Evolutionary conservation across 2,113 vertebrate genomes (phyloP).

Genomic region (Desmodus rotundus): DNA sequence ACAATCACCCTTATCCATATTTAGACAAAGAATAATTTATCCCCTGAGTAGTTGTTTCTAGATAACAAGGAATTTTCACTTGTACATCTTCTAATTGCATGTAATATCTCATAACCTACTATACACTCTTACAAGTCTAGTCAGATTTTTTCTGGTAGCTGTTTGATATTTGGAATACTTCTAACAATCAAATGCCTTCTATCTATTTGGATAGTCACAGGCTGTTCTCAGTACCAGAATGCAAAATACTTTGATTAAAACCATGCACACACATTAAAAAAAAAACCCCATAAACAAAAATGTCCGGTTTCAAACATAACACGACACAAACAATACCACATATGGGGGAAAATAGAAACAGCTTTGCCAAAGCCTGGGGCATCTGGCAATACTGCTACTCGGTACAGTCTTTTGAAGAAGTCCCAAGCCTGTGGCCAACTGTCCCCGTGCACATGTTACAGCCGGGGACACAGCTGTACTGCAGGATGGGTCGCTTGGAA

Average conservation of each 20-base stretch:
- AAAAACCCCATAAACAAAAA: not conserved
- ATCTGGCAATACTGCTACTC: not conserved
- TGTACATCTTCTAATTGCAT: not conserved
- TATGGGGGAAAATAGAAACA: conserved; percentile 29
- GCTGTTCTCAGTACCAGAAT: not conserved
- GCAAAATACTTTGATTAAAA: conserved; percentile 23
- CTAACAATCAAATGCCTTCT: not conserved
- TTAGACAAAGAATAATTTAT: not conserved
- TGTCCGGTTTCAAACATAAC: conserved; percentile 29
- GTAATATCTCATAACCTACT: not conserved
- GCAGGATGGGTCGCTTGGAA: not conserved
- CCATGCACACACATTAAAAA: not conserved
- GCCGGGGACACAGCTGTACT: not conserved
- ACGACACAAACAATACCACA: conserved; percentile 27
- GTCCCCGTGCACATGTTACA: not conserved
- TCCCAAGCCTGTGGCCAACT: not conserved
- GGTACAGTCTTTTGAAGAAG: not conserved
- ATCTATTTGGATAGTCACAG: conserved; percentile 14
- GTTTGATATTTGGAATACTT: not conserved
- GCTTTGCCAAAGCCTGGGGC: conserved; percentile 11
- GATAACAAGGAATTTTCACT: not conserved
- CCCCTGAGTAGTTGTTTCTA: not conserved
- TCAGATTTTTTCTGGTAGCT: not conserved
- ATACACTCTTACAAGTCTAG: not conserved
- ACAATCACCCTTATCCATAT: not conserved